Evolutionary conservation across 2,797 vertebrate genomes (phyloP).

Genomic region (Pangasius djambal): DNA sequence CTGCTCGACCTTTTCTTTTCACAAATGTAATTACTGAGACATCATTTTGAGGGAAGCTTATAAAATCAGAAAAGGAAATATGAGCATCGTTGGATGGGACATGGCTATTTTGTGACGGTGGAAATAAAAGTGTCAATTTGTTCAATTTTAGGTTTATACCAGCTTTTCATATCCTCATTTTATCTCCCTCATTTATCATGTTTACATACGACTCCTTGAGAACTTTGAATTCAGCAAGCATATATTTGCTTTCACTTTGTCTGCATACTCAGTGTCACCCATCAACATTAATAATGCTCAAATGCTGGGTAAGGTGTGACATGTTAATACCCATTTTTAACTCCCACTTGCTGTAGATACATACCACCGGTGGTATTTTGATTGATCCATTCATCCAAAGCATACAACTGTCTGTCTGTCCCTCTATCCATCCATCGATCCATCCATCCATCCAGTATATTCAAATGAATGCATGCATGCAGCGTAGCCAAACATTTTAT

Average conservation of each 20-base stretch:
- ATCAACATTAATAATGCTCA: neutral
- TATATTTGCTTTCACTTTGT: neutral
- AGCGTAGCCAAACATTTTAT: neutral
- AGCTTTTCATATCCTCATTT: neutral
- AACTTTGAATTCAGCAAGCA: neutral
- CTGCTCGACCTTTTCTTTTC: neutral
- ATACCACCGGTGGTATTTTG: neutral
- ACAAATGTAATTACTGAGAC: constrained; percentile 1
- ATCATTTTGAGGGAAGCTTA: neutral
- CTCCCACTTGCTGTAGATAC: neutral
- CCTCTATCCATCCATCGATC: neutral
- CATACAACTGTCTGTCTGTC: neutral
- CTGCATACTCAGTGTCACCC: neutral
- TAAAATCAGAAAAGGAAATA: constrained; percentile 8
- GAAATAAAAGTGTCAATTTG: neutral
- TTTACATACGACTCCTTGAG: neutral
- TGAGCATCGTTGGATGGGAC: neutral
- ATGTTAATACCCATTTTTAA: neutral
- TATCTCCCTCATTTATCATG: neutral
- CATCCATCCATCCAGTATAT: neutral
- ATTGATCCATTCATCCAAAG: neutral
- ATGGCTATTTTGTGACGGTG: neutral
- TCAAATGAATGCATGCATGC: too few species aligned
- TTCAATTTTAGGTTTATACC: neutral
- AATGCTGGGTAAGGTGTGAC: neutral